Percentiles rank a stretch among this genome's conserved stretches.
These are phyloP conservation scores for Lordiphosa andalusiaca DNA, from an alignment of 2,888 invertebrate genomes.

Conservation along the genomic window DNA sequence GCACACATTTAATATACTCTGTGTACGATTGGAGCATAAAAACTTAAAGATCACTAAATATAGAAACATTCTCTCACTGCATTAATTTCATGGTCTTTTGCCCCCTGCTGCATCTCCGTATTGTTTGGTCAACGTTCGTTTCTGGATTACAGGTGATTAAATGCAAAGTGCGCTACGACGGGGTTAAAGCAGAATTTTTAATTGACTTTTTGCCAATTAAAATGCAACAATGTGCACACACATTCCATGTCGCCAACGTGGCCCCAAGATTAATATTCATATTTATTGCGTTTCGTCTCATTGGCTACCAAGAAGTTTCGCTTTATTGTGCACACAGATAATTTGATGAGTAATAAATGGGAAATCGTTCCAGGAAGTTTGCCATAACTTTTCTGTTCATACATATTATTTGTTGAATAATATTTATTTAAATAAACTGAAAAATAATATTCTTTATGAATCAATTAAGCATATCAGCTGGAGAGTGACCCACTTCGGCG, in stretches of 20 bases:
- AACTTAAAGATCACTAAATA: no score
- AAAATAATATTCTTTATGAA: slow-evolving; percentile 18
- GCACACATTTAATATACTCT: no score
- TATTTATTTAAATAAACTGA: slow-evolving; percentile 3
- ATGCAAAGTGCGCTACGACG: slow-evolving; percentile 33
- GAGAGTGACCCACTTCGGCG: slow-evolving; percentile 42
- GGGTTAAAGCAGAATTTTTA: slow-evolving; percentile 30
- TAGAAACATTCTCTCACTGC: no score
- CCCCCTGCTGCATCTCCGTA: not conserved
- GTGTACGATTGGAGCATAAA: no score
- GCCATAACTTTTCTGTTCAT: no score
- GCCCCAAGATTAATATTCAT: slow-evolving; percentile 50
- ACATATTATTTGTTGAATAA: no score
- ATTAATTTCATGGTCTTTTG: no score
- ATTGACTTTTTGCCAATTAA: slow-evolving; percentile 63
- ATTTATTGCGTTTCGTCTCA: slow-evolving; percentile 48
- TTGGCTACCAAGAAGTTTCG: not conserved
- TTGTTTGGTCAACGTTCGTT: slow-evolving; percentile 6
- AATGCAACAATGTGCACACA: slow-evolving; percentile 10
- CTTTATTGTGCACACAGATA: slow-evolving; percentile 7
- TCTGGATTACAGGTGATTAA: slow-evolving; percentile 65
- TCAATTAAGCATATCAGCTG: slow-evolving; percentile 53
- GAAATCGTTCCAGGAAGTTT: slow-evolving; percentile 44
- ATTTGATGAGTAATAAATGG: slow-evolving; percentile 55
- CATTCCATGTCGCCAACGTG: slow-evolving; percentile 12